A percentile compares a stretch with the other conserved stretches of the same genome.
Conservation (phyloP, 2,113 vertebrate species). For the Pygoscelis adeliae region DNA sequence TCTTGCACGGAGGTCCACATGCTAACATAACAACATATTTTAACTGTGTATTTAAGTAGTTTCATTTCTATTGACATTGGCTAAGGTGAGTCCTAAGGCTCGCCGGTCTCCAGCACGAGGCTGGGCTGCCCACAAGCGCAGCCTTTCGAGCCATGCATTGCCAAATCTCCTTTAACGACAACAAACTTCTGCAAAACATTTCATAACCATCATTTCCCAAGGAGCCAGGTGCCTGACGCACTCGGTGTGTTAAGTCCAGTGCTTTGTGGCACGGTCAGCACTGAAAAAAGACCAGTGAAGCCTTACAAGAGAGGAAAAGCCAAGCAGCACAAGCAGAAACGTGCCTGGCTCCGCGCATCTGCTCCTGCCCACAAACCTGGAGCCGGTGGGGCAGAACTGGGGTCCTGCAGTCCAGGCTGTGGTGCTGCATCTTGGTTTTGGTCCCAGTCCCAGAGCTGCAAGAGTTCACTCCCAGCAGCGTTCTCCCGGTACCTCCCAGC, state of each 20-base stretch:
- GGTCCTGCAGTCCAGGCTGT: neutral
- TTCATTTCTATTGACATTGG: constrained; percentile 43
- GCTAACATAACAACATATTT: constrained; percentile 56
- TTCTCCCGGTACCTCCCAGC: neutral
- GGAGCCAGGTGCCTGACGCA: neutral
- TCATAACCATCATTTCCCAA: neutral
- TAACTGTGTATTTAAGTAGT: constrained; percentile 37
- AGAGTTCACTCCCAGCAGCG: accelerated
- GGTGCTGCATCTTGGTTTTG: neutral
- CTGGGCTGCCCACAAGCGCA: neutral
- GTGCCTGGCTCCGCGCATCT: accelerated
- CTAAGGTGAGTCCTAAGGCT: neutral
- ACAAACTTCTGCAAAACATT: neutral
- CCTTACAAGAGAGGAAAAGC: neutral
- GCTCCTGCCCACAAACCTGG: neutral
- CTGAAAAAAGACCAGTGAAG: neutral
- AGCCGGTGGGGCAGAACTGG: neutral
- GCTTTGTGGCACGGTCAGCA: accelerated
- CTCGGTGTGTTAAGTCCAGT: neutral
- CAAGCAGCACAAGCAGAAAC: accelerated
- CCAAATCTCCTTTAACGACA: neutral
- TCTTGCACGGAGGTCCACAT: constrained; percentile 54
- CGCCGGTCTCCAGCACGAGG: neutral
- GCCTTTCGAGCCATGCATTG: neutral
- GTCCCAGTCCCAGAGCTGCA: neutral